These are phyloP conservation scores for Dioctria linearis DNA, from an alignment of 2,888 invertebrate genomes.

Conservation along the genomic window DNA sequence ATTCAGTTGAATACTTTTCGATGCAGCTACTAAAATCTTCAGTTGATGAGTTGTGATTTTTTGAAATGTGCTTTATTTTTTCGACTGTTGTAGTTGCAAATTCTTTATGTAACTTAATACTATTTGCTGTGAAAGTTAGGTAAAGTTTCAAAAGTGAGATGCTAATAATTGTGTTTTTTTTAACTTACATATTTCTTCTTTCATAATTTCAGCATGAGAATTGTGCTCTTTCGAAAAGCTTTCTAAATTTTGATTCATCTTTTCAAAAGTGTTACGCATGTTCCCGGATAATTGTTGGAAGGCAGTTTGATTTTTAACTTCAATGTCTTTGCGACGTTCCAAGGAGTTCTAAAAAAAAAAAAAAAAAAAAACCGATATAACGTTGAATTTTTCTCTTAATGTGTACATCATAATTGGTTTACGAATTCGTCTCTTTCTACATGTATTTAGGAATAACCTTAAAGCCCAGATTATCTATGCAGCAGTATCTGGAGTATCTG, in stretches of 20 bases:
- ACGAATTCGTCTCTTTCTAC: too few relatives aligned
- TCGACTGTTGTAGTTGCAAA: conserved; percentile 62
- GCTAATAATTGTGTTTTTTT: neutral
- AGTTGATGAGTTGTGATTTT: conserved; percentile 61
- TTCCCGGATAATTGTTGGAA: conserved; percentile 67
- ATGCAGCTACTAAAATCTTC: conserved; percentile 61
- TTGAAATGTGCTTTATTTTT: conserved; percentile 63
- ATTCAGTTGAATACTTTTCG: conserved; percentile 60
- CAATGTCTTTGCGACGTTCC: conserved; percentile 68
- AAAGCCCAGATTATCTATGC: too few relatives aligned
- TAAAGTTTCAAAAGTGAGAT: neutral
- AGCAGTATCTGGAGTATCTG: too few relatives aligned
- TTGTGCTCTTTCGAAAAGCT: conserved; percentile 64
- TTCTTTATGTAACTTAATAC: conserved; percentile 63
- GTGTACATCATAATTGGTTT: too few relatives aligned
- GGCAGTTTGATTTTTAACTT: conserved; percentile 65
- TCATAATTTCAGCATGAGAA: conserved; percentile 62
- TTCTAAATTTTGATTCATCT: conserved; percentile 64
- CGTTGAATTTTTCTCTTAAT: too few relatives aligned
- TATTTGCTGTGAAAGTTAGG: conserved; percentile 58
- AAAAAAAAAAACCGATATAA: neutral
- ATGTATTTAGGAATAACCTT: too few relatives aligned
- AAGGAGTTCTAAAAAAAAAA: conserved; percentile 64
- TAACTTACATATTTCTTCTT: conserved; percentile 63
- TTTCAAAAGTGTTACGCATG: conserved; percentile 65